phyloP scores from a whole-genome alignment of 2,113 vertebrate species.

The Apus apus region DNA sequence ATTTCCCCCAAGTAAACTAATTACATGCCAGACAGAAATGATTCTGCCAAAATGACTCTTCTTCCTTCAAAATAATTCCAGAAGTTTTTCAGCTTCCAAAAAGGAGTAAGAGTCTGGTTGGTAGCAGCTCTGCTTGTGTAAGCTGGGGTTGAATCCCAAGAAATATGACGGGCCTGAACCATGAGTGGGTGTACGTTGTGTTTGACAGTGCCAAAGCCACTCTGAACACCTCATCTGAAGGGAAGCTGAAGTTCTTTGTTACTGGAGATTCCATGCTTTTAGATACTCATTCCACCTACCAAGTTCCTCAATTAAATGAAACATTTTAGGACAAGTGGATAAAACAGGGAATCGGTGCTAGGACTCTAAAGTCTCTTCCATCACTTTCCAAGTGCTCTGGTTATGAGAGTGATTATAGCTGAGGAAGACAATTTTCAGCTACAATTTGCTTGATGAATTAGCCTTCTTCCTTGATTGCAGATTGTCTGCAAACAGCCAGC shows the following conservation, averaged over 20 bases:
- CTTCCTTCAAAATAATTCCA: background rate
- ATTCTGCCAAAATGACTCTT: background rate
- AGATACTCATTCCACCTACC: background rate
- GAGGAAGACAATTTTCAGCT: background rate
- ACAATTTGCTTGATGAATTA: constrained; percentile 17
- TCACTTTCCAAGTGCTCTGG: background rate
- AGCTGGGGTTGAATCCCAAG: background rate
- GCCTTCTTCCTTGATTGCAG: constrained; percentile 14
- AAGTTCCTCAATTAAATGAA: background rate
- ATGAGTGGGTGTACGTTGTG: background rate
- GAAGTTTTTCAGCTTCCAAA: background rate
- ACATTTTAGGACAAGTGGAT: background rate
- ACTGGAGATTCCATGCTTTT: background rate
- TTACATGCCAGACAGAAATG: background rate
- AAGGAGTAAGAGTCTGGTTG: background rate
- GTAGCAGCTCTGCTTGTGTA: background rate
- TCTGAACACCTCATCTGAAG: background rate
- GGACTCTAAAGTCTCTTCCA: background rate
- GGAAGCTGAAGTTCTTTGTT: background rate
- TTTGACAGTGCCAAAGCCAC: background rate
- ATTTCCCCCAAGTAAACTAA: background rate
- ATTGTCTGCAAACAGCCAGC: constrained; percentile 41
- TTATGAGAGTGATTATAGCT: background rate
- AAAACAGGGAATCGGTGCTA: background rate
- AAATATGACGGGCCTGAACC: background rate